Base-by-base conservation (phyloP, 2,113 vertebrate genomes). In the Oplegnathus fasciatus region DNA sequence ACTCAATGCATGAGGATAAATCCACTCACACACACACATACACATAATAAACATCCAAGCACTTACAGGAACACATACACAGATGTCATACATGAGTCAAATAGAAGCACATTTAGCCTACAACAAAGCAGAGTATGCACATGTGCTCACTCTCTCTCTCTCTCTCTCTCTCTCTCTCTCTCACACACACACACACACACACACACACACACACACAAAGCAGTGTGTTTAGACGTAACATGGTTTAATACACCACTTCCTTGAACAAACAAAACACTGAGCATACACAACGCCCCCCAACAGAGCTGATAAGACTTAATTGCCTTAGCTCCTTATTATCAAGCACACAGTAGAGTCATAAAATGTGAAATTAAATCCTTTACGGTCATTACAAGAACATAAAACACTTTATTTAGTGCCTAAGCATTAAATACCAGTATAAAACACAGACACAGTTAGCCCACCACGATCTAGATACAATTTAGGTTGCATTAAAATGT, bases 291-390 rank as follows among this genome's bases (percentile, higher is more conserved):
- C 0, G 32, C 58, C 71, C 70, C 72, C 67, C 8, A 44, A 85
- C 90, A 82, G 67, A 50, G 74, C 82, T 79, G 86, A 91, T 89
- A 76, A 85, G 55, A 71, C 54, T 75, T 90, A 91, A 91, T 85
- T 87, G 65, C 85, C 75, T 79, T 65, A 78, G 78, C 75, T 86
- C 68, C 67, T 92, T 84, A 90, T 94, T 91, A 88, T 90, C 86
- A 88, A 88, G 60, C 77, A 76, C 72, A 90, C 77, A 85, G 84
- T 69, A 77, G 70, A 87, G 81, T 80, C 87, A 78, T 87, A 89
- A 88, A 90, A 92, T 60, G 82, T 80, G 40, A 89, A 93, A 88
- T 89, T 64, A 83, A 90, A 89, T 83, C 77, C 68, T 91, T 86
- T 70, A 91, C 58, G 26, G 84, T 65, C 86, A 88, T 89, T 91